Conservation (phyloP, 1,140 invertebrate genomes). For the Trichoplusia ni region DNA sequence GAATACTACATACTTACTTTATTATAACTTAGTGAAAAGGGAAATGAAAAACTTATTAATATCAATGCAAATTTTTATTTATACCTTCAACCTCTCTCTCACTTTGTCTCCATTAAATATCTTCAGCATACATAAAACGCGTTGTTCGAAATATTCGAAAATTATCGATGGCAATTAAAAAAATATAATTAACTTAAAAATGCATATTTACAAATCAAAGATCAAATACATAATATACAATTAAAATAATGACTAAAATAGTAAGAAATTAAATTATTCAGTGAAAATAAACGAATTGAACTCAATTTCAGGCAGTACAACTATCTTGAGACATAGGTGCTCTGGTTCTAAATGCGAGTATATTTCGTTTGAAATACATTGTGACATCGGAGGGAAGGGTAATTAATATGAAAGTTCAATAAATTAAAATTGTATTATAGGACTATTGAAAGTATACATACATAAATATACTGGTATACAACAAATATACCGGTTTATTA, state of each 20-base stretch:
- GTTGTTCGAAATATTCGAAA: slow-evolving; percentile 56
- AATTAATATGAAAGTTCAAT: slow-evolving; percentile 43
- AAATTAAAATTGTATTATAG: slow-evolving; percentile 50
- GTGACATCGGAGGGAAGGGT: slow-evolving; percentile 56
- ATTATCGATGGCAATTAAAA: slow-evolving; percentile 77
- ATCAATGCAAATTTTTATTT: slow-evolving; percentile 78
- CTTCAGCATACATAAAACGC: slow-evolving; percentile 59
- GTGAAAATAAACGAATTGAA: slow-evolving; percentile 39
- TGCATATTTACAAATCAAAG: slow-evolving; percentile 77
- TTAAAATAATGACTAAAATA: slow-evolving; percentile 79
- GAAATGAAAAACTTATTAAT: slow-evolving; percentile 67
- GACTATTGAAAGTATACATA: slow-evolving; percentile 38
- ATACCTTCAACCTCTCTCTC: slow-evolving; percentile 67
- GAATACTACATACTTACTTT: slow-evolving; percentile 24
- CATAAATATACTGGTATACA: slow-evolving; percentile 31
- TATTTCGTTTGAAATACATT: slow-evolving; percentile 45
- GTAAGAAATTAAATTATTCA: slow-evolving; percentile 63
- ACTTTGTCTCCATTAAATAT: slow-evolving; percentile 70
- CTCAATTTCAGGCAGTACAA: slow-evolving; percentile 34
- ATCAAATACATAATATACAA: slow-evolving; percentile 78
- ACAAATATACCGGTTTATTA: slow-evolving; percentile 61
- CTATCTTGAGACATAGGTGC: slow-evolving; percentile 35
- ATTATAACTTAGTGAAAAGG: slow-evolving; percentile 28
- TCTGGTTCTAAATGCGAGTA: slow-evolving; percentile 54
- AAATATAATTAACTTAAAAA: slow-evolving; percentile 77